Evolutionary conservation across 2,113 vertebrate genomes (phyloP), one percentile per base, ranked within the genome.

Genomic region (Ancistrus triradiatus): DNA sequence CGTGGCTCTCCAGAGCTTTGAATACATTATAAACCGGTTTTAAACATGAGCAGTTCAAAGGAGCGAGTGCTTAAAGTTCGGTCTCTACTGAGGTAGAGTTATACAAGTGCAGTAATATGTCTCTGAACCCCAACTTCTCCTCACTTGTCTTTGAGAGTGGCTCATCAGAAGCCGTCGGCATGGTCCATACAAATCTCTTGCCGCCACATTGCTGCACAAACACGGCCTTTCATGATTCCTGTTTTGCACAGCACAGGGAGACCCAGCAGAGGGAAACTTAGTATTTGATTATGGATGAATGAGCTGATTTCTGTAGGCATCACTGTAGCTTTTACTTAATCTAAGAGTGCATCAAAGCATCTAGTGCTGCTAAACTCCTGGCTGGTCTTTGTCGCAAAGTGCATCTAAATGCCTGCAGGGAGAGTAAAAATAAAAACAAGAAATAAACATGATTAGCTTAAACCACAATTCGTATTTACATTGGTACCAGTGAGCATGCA

Each of bases 311-410:
- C 78, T 84, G 81, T 82, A 85, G 80, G n/a, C 81, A 85, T 84
- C 68, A 70, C 66, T 70, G 77, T 81, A 85, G 77, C 84, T 80
- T 85, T 84, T 73, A 63, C 78, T 86, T 84, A 78, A 88, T 86
- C 83, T 88, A 84, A 85, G 72, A 82, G 83, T 76, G 88, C 86
- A 89, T 89, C 85, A 89, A 89, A 89, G 87, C 80, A 64, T 81
- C 78, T 71, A 72, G 68, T 74, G 72, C 77, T 80, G 69, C 78
- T 83, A 77, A 82, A 83, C 74, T 78, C 78, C 81, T 72, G 74
- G 81, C 80, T 85, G 79, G 83, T 84, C 77, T 82, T 86, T 86
- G 85, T 84, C 84, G 84, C 76, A 87, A 89, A 89, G 85, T 84
- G 84, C 79, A 83, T 74, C 76, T 82, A 84, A 87, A 85, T 76